Evolutionary conservation across 2,888 invertebrate genomes (phyloP), one percentile per base, ranked within the genome.

Genomic region (Nematopogon swammerdamellus): DNA sequence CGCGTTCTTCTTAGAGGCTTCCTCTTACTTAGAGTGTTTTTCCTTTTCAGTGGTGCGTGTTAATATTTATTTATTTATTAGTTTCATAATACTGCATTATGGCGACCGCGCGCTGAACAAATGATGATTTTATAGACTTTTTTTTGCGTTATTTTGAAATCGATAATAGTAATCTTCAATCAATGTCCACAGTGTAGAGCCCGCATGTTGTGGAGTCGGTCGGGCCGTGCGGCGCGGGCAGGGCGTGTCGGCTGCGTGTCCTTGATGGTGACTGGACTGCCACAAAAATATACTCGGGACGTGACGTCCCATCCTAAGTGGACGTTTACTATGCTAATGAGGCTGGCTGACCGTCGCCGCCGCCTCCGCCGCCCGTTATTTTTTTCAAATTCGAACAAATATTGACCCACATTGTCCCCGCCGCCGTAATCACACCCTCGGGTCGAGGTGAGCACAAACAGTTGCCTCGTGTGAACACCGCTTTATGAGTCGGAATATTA

Each of bases 221-320:
- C 25, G 25, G 25, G 8, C 4, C 5, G 25, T 8, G 25, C 25
- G 25, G 25, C 25, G 25, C 5, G 5, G 8, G 25, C 25, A 8
- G 5, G 25, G 25, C 25, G 8, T 25, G 5, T 6, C 5, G 25
- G 5, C 25, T 25, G 25, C 44, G 44, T 46, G 58, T 59, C 58
- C 61, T 63, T 60, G 59, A 61, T 62, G 60, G 57, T 57, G 51
- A 17, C 44, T 44, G 20, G 25, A 25, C 25, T n/a, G 25, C 36
- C 36, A 36, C 11, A 8, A 36, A 36, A 36, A 36, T 36, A 36
- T 36, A 14, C 36, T 14, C 36, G 3, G 36, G 8, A 36, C 36
- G 80, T 80, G 80, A 65, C 76, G 65, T 58, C 63, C 67, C 80
- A 80, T 80, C 70, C 75, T 76, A 79, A 80, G 68, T 71, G 70